These are phyloP conservation scores for Chlorospingus semifuscus DNA, from an alignment of 2,797 vertebrate species.

Conservation along the genomic window DNA sequence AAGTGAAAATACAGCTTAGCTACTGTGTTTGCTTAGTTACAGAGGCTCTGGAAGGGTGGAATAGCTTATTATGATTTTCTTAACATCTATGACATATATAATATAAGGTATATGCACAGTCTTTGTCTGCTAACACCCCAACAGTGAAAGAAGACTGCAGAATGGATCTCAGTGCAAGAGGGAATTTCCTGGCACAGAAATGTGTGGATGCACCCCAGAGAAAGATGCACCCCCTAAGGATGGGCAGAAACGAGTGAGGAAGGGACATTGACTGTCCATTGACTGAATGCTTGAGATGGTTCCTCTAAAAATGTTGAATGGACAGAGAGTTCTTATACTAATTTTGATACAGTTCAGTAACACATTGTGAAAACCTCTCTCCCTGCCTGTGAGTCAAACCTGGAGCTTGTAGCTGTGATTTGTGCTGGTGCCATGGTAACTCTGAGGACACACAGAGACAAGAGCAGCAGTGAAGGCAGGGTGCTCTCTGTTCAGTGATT, in stretches of 20 bases:
- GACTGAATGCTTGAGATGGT: too few species aligned
- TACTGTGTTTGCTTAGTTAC: background rate
- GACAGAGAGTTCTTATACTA: too few species aligned
- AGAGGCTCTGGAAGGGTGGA: background rate
- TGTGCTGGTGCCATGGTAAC: constrained; percentile 7
- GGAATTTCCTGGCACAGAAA: background rate
- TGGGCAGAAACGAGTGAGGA: background rate
- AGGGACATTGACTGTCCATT: too few species aligned
- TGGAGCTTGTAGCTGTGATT: background rate
- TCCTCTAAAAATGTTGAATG: too few species aligned
- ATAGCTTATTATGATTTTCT: background rate
- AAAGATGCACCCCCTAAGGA: background rate
- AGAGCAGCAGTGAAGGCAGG: background rate
- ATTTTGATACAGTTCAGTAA: too few species aligned
- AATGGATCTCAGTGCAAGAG: background rate
- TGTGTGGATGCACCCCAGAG: background rate
- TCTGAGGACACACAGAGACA: background rate
- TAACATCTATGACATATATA: background rate
- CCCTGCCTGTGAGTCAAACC: background rate
- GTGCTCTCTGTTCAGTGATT: background rate
- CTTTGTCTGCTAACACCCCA: background rate
- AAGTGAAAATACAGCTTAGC: background rate
- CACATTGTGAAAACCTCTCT: too few species aligned
- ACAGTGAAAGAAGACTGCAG: background rate
- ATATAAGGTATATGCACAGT: too few species aligned